These are phyloP conservation scores for Onchidella celtica DNA, from an alignment of 2,888 invertebrate genomes.

Conservation along the genomic window DNA sequence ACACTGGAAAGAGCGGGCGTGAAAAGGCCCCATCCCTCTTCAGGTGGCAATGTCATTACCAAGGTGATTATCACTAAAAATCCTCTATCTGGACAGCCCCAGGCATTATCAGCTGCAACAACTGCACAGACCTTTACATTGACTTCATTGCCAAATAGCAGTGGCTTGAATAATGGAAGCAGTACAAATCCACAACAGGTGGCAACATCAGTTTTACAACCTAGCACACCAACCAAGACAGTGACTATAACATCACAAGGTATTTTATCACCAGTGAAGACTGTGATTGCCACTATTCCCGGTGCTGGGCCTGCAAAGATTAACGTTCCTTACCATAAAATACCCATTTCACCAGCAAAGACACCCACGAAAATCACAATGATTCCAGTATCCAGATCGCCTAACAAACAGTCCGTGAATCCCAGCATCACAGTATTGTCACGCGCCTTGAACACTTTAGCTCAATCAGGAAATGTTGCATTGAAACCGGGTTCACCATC, in stretches of 20 bases:
- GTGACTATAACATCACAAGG: constrained; percentile 85
- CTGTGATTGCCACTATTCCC: constrained; percentile 66
- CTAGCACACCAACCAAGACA: constrained; percentile 82
- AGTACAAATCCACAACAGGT: constrained; percentile 11
- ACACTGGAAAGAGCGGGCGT: constrained; percentile 53
- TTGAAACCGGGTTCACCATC: constrained; percentile 74
- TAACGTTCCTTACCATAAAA: constrained; percentile 66
- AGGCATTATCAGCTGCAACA: constrained; percentile 63
- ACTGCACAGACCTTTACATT: constrained; percentile 43
- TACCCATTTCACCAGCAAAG: constrained; percentile 79
- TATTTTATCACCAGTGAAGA: constrained; percentile 71
- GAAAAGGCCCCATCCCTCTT: constrained; percentile 55
- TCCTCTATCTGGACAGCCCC: constrained; percentile 73
- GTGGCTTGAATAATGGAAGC: constrained; percentile 37
- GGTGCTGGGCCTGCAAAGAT: constrained; percentile 68
- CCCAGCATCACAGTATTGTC: constrained; percentile 60
- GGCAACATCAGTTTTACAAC: not conserved
- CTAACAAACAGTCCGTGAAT: constrained; percentile 72
- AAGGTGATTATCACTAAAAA: constrained; percentile 79
- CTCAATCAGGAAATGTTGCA: constrained; percentile 50
- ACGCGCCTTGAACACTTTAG: constrained; percentile 56
- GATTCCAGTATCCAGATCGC: constrained; percentile 84
- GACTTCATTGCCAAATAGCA: constrained; percentile 51
- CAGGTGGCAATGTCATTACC: constrained; percentile 69
- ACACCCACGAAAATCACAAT: constrained; percentile 82